These are phyloP conservation scores for Artibeus lituratus DNA, from an alignment of 2,797 vertebrate species.

Conservation along the genomic window DNA sequence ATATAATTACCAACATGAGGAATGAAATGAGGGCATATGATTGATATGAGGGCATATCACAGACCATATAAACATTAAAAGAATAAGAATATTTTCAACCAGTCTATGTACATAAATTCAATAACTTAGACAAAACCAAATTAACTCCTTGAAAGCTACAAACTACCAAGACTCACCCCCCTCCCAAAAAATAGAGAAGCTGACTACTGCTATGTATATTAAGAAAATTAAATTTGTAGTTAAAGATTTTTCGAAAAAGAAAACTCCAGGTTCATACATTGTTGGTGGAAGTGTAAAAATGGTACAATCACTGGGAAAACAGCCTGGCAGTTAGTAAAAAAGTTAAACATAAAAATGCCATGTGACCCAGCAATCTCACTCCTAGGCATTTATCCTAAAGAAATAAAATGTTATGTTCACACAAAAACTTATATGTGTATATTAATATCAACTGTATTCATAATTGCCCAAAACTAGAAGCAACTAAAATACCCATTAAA, in stretches of 20 bases:
- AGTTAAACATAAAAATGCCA: not conserved
- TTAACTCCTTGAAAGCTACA: conserved; percentile 14
- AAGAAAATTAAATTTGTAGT: not conserved
- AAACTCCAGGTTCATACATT: not conserved
- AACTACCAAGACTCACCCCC: not conserved
- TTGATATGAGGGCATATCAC: not conserved
- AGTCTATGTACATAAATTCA: not conserved
- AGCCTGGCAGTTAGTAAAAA: not conserved
- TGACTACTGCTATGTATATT: not conserved
- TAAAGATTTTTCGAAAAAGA: conserved; percentile 1
- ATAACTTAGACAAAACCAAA: not conserved
- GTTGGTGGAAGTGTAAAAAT: not conserved
- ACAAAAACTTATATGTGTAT: not conserved
- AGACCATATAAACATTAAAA: not conserved
- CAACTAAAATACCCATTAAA: not conserved
- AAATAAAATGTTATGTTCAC: not conserved
- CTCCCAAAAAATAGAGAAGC: not conserved
- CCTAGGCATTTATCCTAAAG: not conserved
- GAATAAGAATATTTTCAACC: not conserved
- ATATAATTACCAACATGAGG: not conserved
- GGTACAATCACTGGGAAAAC: not conserved
- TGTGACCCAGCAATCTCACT: not conserved
- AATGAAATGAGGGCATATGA: not conserved
- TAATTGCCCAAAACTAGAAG: not conserved
- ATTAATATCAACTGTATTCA: not conserved